Evolutionary conservation across 2,797 vertebrate genomes (phyloP).

Genomic region (Mus spretus): DNA sequence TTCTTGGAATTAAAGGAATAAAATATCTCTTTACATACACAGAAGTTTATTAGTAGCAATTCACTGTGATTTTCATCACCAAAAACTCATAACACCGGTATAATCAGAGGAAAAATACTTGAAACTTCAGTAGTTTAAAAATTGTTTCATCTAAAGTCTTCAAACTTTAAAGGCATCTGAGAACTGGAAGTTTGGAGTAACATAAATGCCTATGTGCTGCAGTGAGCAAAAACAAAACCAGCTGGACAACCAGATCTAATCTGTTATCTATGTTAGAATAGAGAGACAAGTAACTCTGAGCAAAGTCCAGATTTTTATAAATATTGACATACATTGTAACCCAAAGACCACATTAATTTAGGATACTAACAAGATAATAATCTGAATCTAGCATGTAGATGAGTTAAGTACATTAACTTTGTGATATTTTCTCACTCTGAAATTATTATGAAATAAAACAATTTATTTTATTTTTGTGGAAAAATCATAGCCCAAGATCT

Average conservation of each 20-base stretch:
- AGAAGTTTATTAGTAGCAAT: too few relatives aligned
- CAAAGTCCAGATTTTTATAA: background rate
- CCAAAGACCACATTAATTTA: background rate
- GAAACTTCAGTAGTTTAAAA: background rate
- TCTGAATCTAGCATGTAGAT: rapidly evolving
- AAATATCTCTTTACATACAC: too few relatives aligned
- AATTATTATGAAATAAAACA: background rate
- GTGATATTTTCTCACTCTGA: background rate
- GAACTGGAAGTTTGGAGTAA: background rate
- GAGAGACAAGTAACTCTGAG: background rate
- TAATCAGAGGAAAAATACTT: background rate
- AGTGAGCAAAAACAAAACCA: background rate
- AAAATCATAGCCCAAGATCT: background rate
- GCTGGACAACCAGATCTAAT: background rate
- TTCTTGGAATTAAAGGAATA: background rate
- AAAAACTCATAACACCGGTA: background rate
- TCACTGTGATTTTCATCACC: background rate
- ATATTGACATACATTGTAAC: background rate
- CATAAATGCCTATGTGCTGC: too few relatives aligned
- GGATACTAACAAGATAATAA: background rate
- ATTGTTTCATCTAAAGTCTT: background rate
- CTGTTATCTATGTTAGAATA: rapidly evolving
- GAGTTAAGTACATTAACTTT: background rate
- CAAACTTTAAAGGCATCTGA: background rate
- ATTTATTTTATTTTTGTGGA: background rate